phyloP scores from a whole-genome alignment of 1,140 invertebrate genomes.

The Drosophila arizonae region DNA sequence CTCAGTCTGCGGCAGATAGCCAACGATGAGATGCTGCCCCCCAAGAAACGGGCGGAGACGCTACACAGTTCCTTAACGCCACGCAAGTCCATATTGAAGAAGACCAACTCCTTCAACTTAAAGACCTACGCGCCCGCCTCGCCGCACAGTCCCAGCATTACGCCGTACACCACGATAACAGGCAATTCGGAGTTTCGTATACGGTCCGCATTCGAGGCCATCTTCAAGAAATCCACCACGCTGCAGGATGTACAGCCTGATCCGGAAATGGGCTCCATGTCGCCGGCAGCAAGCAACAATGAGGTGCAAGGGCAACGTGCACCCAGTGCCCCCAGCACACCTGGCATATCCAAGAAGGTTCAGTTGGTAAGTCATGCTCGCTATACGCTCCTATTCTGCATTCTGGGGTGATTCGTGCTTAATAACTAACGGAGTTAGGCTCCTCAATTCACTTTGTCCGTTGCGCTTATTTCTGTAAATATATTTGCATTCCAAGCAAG shows the following conservation, averaged over 20 bases:
- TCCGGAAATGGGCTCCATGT: constrained; percentile 84
- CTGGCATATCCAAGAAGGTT: constrained; percentile 92
- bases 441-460: constrained; percentile 13
- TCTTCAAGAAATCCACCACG: constrained; percentile 93
- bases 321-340: constrained; percentile 88
- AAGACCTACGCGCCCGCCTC: constrained; percentile 87
- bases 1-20: constrained; percentile 84
- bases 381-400: not conserved
- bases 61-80: constrained; percentile 86
- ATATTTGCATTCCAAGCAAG: constrained; percentile 61
- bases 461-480: constrained; percentile 19
- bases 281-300: constrained; percentile 66
- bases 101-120: constrained; percentile 94
- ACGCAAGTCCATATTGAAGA: constrained; percentile 95
- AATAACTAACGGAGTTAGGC: constrained; percentile 20
- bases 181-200: constrained; percentile 91
- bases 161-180: constrained; percentile 92
- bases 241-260: constrained; percentile 91
- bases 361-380: constrained; percentile 88
- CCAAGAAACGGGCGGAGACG: constrained; percentile 74
- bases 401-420: not conserved
- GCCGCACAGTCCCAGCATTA: constrained; percentile 87
- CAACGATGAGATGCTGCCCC: constrained; percentile 82
- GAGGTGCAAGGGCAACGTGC: constrained; percentile 73
- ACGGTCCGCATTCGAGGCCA: constrained; percentile 93